Percentiles rank a stretch among this genome's conserved stretches.
Conservation (phyloP, 2,797 vertebrate genomes). For the Microctenopoma lineatum region DNA sequence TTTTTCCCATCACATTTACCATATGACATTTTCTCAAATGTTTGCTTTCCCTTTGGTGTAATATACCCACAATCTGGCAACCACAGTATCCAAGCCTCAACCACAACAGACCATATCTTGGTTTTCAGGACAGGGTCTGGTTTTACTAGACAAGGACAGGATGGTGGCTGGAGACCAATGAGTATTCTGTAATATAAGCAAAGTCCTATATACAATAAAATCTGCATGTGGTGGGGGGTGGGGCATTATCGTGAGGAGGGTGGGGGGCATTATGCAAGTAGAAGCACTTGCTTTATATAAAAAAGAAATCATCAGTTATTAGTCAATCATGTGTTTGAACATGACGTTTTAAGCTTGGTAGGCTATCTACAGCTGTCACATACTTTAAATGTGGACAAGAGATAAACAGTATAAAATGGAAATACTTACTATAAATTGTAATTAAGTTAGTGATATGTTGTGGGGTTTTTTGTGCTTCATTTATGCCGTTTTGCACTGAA, state of each 20-base stretch:
- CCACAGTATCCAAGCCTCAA: slow-evolving; percentile 60
- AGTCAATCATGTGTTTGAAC: not conserved
- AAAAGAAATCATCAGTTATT: not conserved
- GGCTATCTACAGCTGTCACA: not conserved
- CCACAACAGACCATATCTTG: slow-evolving; percentile 65
- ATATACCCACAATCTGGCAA: slow-evolving; percentile 69
- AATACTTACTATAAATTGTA: not conserved
- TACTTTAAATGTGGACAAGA: not conserved
- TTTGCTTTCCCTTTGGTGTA: slow-evolving; percentile 71
- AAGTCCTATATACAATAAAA: not conserved
- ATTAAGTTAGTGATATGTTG: not conserved
- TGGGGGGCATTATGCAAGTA: too few species aligned
- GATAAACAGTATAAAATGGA: not conserved
- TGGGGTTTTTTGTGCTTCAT: slow-evolving; percentile 7
- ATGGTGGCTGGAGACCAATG: slow-evolving; percentile 23
- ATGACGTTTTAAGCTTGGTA: not conserved
- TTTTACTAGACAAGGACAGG: slow-evolving; percentile 41
- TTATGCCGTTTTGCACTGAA: slow-evolving; percentile 51
- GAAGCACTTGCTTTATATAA: not conserved
- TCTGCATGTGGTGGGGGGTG: not conserved
- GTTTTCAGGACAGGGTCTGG: slow-evolving; percentile 58
- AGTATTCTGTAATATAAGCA: not conserved
- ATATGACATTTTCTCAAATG: slow-evolving; percentile 63
- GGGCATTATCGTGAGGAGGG: too few species aligned
- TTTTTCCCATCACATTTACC: slow-evolving; percentile 55